Base-by-base conservation (phyloP, 2,888 invertebrate species). In the Calliphora vomitoria region DNA sequence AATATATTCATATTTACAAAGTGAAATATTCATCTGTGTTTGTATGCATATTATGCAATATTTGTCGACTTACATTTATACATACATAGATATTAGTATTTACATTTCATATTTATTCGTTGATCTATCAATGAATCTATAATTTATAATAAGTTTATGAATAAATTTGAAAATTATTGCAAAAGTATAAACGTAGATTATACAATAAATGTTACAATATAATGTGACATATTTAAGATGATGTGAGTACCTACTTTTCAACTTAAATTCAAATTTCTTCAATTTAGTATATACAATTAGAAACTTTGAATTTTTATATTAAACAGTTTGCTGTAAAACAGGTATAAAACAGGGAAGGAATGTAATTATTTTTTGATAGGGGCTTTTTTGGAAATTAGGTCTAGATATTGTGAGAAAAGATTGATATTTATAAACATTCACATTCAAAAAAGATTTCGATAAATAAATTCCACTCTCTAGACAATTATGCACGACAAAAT, bases 1-100 rank as follows among this genome's bases (percentile, higher is more conserved):
- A 44, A 58, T 5, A 58, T 38, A 38, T 38, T 35, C 18, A 71
- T 55, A 20, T 71, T 71, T 55, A 4, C 13, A 41, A 38, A 38
- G 38, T 38, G 6, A 71, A 71, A 38, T 53, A 69, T 35, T 53
- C 53, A 71, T 71, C 18, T 69, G n/a, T 50, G 50, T 50, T 5
- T 15, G 50, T n/a, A n/a, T n/a, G 18, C 10, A 58, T 20, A 58
- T 25, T 58, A 11, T 58, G 13, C 25, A 58, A 58, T 25, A 58
- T 58, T 58, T 58, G 10, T 25, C 20, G 1, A 25, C 4, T 4
- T 11, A 25, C 25, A 10, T n/a, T n/a, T n/a, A n/a, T 55, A 20
- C 15, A 25, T 11, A 25, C 38, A 10, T 20, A 44, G 13, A 72
- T 72, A 72, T 55, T 18, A n/a, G n/a, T 38, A 41, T 69, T 50